Evolutionary conservation across 1,140 invertebrate genomes (phyloP), one percentile per base, ranked within the genome.

Genomic region (Diorhabda carinulata): DNA sequence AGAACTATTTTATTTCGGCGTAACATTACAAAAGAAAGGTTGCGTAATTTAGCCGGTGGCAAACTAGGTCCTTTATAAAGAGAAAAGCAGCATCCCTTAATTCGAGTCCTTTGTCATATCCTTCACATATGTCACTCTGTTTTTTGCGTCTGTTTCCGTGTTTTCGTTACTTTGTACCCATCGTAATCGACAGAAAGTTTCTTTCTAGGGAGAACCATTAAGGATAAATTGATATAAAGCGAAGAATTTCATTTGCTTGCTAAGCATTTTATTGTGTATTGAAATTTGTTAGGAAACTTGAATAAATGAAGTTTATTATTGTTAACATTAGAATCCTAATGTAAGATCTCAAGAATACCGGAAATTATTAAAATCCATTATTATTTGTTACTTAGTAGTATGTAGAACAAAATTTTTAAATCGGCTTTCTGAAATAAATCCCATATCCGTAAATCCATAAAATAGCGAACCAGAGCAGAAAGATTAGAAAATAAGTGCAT

Each of bases 1-100:
- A 8, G 47, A n/a, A 52, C 5, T 41, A 40, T 61, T 40, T 40
- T 61, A 61, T 61, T 43, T 41, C 5, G 9, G 42, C 40, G 59
- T 61, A 40, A 61, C 59, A 41, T 40, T 40, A 43, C 59, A 41
- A 61, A 4, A 43, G 41, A 61, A 61, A 61, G 59, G 59, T 61
- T 61, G 40, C 42, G 41, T 61, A 61, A 61, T 43, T 7, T 61
- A 61, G 42, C 59, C 59, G 25, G 59, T 41, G 59, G 59, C 59
- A 52, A 52, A 52, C 6, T 52, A 52, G 47, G 47, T 52, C 47
- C 47, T 52, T 52, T 52, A 52, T 52, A 52, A 52, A 52, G 47
- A 52, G 47, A 52, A 52, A 52, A 52, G 47, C n/a, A 52, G 47
- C 47, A 52, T 52, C 47, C 47, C 47, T 52, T 52, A 52, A 52